Conservation (phyloP, 2,113 vertebrate species). For the Eurypyga helias region DNA sequence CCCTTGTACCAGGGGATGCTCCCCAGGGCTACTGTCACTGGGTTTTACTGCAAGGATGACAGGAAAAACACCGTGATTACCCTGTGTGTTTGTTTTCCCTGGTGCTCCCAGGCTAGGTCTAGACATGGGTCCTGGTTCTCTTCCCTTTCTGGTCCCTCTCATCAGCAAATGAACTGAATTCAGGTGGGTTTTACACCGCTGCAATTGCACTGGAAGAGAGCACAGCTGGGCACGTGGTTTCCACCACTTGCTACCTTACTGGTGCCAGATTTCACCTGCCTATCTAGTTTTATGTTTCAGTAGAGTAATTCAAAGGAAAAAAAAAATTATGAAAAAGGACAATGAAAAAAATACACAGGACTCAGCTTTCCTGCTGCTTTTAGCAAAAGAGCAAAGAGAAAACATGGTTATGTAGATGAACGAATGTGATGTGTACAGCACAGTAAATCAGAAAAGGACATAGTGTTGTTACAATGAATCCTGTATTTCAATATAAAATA, state of each 20-base stretch:
- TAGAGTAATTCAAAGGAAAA: not conserved
- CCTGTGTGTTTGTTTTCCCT: not conserved
- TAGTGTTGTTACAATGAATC: not conserved
- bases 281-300: not conserved
- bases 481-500: not conserved
- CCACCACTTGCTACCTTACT: not conserved
- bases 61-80: rapidly evolving
- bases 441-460: not conserved
- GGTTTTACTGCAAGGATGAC: not conserved
- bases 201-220: not conserved
- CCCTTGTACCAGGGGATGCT: not conserved
- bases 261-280: not conserved
- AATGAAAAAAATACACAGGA: not conserved
- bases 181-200: not conserved
- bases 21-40: not conserved
- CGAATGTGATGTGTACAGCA: not conserved
- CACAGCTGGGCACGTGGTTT: not conserved
- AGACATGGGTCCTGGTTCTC: not conserved
- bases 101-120: not conserved
- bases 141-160: not conserved
- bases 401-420: not conserved
- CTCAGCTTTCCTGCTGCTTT: not conserved
- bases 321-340: not conserved
- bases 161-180: not conserved
- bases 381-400: not conserved